Percentiles rank a stretch among this genome's conserved stretches.
Evolutionary conservation across 1,140 invertebrate genomes (phyloP).

Genomic region (Drosophila elegans): DNA sequence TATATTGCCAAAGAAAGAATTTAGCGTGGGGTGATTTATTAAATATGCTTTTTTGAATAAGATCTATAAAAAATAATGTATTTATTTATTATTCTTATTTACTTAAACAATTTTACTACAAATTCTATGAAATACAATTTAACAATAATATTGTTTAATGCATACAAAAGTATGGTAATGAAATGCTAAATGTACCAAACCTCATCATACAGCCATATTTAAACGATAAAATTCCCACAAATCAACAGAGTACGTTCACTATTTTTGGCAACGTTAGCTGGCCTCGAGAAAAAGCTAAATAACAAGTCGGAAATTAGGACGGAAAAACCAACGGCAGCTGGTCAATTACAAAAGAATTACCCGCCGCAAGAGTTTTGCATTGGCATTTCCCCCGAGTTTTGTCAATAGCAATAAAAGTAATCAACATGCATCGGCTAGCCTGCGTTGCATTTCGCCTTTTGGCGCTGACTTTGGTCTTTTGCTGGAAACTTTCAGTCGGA

Average conservation of each 20-base stretch:
- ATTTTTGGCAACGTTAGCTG: constrained; percentile 7
- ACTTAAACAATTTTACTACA: too few species aligned
- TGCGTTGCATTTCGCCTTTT: constrained; percentile 6
- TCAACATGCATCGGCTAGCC: constrained; percentile 38
- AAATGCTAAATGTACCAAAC: too few species aligned
- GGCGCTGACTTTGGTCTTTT: constrained; percentile 30
- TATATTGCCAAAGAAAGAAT: too few species aligned
- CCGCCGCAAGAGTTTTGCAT: constrained; percentile 34
- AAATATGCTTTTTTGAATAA: neutral
- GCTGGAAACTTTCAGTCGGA: constrained; percentile 18
- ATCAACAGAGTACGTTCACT: neutral
- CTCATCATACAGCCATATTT: neutral
- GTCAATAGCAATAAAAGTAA: constrained; percentile 59
- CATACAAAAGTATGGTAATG: too few species aligned
- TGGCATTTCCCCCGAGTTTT: constrained; percentile 41
- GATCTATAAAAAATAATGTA: too few species aligned
- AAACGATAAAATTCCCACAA: neutral
- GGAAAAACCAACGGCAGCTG: constrained; percentile 31
- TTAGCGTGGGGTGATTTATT: neutral
- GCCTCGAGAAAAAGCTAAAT: neutral
- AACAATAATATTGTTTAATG: too few species aligned
- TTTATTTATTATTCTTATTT: too few species aligned
- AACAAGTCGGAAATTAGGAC: constrained; percentile 1
- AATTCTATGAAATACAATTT: too few species aligned
- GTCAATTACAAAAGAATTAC: constrained; percentile 49